A percentile compares a stretch with the other conserved stretches of the same genome.
These are phyloP conservation scores for Caenorhabditis sp. DNA, from an alignment of 2,888 invertebrate genomes.

Conservation along the genomic window DNA sequence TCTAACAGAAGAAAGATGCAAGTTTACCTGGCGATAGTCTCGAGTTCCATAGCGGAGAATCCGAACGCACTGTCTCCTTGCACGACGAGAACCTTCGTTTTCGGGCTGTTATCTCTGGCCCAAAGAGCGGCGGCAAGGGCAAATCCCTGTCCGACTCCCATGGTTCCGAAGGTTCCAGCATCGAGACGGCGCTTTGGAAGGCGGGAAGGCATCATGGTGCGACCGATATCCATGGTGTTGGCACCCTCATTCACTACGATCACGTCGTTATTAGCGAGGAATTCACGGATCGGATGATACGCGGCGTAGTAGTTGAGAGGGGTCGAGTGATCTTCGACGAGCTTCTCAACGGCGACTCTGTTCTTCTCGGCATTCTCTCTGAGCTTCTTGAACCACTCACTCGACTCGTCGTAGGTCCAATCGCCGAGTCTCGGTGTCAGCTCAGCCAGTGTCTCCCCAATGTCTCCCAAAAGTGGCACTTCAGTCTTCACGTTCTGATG, in stretches of 20 bases:
- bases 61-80: constrained; percentile 98
- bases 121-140: constrained; percentile 88
- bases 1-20: not conserved
- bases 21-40: constrained; percentile 88
- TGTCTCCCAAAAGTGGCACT: constrained; percentile 89
- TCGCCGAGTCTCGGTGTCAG: constrained; percentile 59
- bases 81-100: constrained; percentile 89
- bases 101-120: constrained; percentile 88
- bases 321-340: constrained; percentile 85
- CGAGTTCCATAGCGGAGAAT: constrained; percentile 97
- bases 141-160: constrained; percentile 77
- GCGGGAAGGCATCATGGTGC: constrained; percentile 80
- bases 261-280: constrained; percentile 82
- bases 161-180: constrained; percentile 90
- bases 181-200: constrained; percentile 83
- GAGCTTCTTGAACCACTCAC: constrained; percentile 68
- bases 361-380: constrained; percentile 69
- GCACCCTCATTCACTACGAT: constrained; percentile 97
- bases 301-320: constrained; percentile 96
- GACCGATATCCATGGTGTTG: constrained; percentile 98
- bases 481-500: constrained; percentile 89
- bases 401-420: constrained; percentile 64
- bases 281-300: constrained; percentile 84
- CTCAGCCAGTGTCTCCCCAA: constrained; percentile 69
- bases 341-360: constrained; percentile 81